Percentiles rank a stretch among this genome's conserved stretches.
These are phyloP conservation scores for Lepidurus apus DNA, from an alignment of 1,140 invertebrate genomes.

Conservation along the genomic window DNA sequence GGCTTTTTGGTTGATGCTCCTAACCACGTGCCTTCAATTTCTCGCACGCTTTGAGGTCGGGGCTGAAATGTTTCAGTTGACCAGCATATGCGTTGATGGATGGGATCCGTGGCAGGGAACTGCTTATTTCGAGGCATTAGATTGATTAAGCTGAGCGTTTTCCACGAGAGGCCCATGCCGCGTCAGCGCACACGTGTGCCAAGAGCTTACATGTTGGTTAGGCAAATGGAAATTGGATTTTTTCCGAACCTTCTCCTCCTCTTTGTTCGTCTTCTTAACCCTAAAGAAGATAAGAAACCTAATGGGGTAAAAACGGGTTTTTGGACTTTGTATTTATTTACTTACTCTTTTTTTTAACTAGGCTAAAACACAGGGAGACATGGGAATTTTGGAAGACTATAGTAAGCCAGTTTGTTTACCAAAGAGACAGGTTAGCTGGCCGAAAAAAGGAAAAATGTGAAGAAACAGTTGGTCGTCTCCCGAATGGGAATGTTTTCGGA, in stretches of 20 bases:
- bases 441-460: background rate
- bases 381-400: too few relatives aligned
- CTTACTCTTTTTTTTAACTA: too few relatives aligned
- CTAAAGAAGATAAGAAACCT: too few relatives aligned
- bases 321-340: too few relatives aligned
- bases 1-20: background rate
- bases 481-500: background rate
- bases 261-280: background rate
- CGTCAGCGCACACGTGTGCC: background rate
- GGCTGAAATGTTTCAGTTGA: background rate
- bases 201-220: background rate
- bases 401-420: background rate
- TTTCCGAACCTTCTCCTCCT: background rate
- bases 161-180: background rate
- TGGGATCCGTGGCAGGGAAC: background rate
- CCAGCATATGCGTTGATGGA: background rate
- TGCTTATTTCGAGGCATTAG: background rate
- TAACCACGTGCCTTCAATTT: background rate
- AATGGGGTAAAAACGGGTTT: too few relatives aligned
- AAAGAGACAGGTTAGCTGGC: background rate
- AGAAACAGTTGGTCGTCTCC: background rate
- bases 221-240: background rate
- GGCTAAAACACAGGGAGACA: too few relatives aligned
- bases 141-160: background rate
- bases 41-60: background rate